A percentile compares a stretch with the other conserved stretches of the same genome.
Conservation (phyloP, 2,797 vertebrate genomes). For the Hydrolagus colliei region DNA sequence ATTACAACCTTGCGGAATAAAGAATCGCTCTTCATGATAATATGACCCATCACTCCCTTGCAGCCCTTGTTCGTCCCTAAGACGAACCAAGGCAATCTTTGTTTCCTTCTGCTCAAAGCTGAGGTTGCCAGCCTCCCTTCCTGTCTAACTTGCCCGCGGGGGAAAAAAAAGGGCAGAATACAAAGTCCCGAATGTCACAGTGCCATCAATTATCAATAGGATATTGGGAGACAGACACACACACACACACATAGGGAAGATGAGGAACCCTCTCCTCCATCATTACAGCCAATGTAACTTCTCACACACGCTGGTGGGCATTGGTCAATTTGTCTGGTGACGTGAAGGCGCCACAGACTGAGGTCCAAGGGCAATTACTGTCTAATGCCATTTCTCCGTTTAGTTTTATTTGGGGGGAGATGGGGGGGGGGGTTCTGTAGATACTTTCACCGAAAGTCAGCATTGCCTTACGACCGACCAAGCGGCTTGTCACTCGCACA, state of each 20-base stretch:
- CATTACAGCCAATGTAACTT: conserved; percentile 42
- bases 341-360: conserved; percentile 49
- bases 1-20: not conserved
- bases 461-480: not conserved
- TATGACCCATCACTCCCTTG: conserved; percentile 38
- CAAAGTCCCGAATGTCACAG: conserved; percentile 49
- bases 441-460: conserved; percentile 66
- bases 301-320: conserved; percentile 39
- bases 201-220: conserved; percentile 44
- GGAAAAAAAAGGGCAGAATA: conserved; percentile 48
- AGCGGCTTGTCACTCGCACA: no score
- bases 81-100: conserved; percentile 58
- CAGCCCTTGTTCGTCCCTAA: conserved; percentile 31
- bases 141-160: conserved; percentile 57
- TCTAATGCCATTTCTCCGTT: conserved; percentile 49
- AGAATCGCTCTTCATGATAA: conserved; percentile 9
- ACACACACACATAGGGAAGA: conserved; percentile 27
- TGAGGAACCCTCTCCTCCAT: conserved; percentile 35
- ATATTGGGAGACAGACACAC: conserved; percentile 32
- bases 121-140: conserved; percentile 54
- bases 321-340: conserved; percentile 48
- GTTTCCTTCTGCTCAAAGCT: conserved; percentile 47
- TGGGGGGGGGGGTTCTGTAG: no score
- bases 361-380: conserved; percentile 47
- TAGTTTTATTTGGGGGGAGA: no score